phyloP scores from a whole-genome alignment of 2,113 vertebrate species.

The Phasianus colchicus region DNA sequence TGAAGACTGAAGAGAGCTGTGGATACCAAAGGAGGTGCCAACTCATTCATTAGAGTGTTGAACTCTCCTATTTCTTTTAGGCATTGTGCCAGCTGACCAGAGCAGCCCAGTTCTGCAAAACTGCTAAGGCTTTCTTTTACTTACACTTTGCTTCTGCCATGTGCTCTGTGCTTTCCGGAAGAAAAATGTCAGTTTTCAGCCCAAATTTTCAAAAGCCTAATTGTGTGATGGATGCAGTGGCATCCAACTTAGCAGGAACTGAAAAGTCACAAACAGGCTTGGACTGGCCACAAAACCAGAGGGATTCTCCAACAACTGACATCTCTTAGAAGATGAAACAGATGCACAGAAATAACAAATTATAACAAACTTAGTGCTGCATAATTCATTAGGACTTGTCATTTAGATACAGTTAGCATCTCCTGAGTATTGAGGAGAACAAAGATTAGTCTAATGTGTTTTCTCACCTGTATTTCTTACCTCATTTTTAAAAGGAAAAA shows the following conservation, averaged over 20 bases:
- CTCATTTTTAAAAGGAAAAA: not conserved
- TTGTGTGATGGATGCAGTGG: fast-evolving
- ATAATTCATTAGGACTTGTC: not conserved
- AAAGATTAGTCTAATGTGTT: not conserved
- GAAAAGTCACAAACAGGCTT: fast-evolving
- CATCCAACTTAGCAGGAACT: fast-evolving
- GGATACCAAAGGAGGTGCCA: not conserved
- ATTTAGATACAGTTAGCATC: not conserved
- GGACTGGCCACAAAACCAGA: fast-evolving
- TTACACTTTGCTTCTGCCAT: not conserved
- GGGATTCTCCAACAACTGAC: not conserved
- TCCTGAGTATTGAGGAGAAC: not conserved
- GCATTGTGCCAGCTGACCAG: not conserved
- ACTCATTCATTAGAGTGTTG: not conserved
- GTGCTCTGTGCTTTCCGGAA: not conserved
- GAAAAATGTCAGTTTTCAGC: not conserved
- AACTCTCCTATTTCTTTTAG: not conserved
- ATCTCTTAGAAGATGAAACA: not conserved
- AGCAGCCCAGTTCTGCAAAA: not conserved
- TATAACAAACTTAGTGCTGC: not conserved
- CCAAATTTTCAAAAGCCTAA: not conserved
- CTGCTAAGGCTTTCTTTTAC: not conserved
- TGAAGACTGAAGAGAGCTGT: not conserved
- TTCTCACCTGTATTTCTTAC: not conserved
- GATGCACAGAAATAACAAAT: not conserved